Base-by-base conservation (phyloP, 2,888 invertebrate species). In the Steinernema scapterisci region DNA sequence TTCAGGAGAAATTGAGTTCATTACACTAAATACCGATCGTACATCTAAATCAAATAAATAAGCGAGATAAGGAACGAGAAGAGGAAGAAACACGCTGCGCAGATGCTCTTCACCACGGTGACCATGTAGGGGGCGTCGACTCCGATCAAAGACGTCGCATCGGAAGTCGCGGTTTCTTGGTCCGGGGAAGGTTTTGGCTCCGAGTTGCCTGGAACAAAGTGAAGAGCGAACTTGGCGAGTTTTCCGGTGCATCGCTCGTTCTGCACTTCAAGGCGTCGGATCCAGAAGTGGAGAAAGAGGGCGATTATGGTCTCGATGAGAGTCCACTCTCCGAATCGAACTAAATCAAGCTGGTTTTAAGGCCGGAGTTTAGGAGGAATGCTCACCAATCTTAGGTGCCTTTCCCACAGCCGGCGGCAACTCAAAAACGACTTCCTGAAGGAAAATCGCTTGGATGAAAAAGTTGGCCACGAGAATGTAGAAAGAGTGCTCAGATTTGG, bases 391-490 rank as follows among this genome's bases (percentile, higher is more conserved):
- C 43, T 71, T 70, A 1, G 84, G 84, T 0, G 75, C 63, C 3
- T 63, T 27, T 21, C 74, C 75, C 9, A 78, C 77, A 3, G 82
- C 48, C 1, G 80, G 74, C 0, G 85, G 84, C 9, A 84, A 45
- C 44, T 76, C 79, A 6, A 70, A 74, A 43, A 83, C 63, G 44
- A 81, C 52, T 31, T 85, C 84, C 46, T 80, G 77, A 9, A 85
- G 75, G 76, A 81, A 85, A 13, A 85, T 74, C 21, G 75, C 63
- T 54, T 84, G 83, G 5, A 85, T 63, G 73, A 83, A 75, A 46
- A 82, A 73, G 76, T 83, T 81, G 70, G 54, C 31, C 11, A 83
- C 45, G 44, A 81, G 45, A 16, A 83, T 44, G n/a, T 72, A 45
- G 27, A 83, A 54, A n/a, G 83, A 45, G 16, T 77, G 76, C 48